phyloP scores from a whole-genome alignment of 2,888 invertebrate genomes.

The Stramonita haemastoma region DNA sequence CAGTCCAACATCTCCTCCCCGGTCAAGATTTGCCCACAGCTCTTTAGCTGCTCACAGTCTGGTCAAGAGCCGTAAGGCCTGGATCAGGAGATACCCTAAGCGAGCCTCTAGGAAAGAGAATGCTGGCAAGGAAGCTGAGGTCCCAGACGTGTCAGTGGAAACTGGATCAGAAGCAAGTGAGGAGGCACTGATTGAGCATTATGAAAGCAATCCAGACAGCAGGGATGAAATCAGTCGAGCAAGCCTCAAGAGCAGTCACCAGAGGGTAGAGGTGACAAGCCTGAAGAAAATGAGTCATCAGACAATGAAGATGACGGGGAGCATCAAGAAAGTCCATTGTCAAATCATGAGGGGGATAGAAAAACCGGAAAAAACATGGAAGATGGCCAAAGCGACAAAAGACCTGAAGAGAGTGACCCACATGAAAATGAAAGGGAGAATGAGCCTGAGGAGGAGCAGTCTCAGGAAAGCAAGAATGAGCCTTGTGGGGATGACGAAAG shows the following conservation, averaged over 20 bases:
- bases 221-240: background rate
- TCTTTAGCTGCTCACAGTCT: background rate
- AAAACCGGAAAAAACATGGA: background rate
- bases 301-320: no score
- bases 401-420: background rate
- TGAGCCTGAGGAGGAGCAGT: no score
- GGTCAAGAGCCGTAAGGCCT: background rate
- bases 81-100: background rate
- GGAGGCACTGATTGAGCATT: background rate
- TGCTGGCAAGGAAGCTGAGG: background rate
- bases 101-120: background rate
- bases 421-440: background rate
- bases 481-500: background rate
- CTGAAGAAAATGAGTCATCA: no score
- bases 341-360: no score
- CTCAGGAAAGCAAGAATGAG: background rate
- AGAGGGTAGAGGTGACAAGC: no score
- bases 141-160: background rate
- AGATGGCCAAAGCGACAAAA: background rate
- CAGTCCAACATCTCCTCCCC: background rate
- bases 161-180: background rate
- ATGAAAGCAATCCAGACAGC: conserved; percentile 5
- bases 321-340: no score
- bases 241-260: background rate
- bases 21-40: background rate